phyloP scores from a whole-genome alignment of 2,113 vertebrate species.

The Rafetus swinhoei region DNA sequence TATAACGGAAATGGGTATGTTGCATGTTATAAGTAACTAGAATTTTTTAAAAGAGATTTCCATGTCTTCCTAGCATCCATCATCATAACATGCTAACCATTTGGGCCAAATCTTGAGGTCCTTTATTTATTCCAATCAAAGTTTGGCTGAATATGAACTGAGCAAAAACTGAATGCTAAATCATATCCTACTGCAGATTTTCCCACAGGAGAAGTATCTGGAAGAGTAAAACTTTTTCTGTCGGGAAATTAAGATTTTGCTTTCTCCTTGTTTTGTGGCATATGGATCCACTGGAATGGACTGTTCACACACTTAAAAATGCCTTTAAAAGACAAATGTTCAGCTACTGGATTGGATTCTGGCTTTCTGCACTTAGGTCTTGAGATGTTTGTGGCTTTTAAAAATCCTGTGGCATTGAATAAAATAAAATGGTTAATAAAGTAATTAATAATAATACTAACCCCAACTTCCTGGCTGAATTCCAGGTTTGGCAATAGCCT shows the following conservation, averaged over 20 bases:
- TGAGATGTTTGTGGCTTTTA: background rate
- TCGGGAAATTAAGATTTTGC: background rate
- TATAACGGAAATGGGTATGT: background rate
- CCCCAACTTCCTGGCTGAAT: rapidly evolving
- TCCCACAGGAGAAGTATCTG: background rate
- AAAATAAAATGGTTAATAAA: background rate
- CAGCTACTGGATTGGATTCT: background rate
- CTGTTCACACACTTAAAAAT: background rate
- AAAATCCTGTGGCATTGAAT: background rate
- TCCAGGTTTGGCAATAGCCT: background rate
- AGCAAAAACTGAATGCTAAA: background rate
- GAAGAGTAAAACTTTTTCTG: background rate
- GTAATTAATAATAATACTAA: slow-evolving; percentile 8
- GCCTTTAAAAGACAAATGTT: background rate
- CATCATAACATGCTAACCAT: background rate
- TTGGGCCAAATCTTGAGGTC: background rate
- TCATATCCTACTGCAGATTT: background rate
- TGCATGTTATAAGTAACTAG: background rate
- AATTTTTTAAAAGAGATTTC: background rate
- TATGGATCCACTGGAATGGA: background rate
- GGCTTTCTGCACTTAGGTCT: background rate
- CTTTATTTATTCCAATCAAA: background rate
- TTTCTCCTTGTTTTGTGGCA: background rate
- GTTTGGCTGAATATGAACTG: background rate
- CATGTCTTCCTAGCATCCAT: background rate